Evolutionary conservation across 2,888 invertebrate species (phyloP), one percentile per base, ranked within the genome.

Genomic region (Plemyria rubiginata): DNA sequence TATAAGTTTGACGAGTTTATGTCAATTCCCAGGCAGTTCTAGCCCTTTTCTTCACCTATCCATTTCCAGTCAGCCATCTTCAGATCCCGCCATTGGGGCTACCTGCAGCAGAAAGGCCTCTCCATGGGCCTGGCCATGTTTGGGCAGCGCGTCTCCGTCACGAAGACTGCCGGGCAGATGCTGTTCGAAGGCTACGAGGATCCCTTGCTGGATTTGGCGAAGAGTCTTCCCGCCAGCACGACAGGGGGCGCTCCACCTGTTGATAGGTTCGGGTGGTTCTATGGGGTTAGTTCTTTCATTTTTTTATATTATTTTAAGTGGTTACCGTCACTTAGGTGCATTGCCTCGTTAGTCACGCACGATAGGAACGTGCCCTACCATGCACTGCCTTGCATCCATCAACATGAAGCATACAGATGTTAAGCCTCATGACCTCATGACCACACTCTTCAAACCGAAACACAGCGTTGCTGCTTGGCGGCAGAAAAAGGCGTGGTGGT

Each of bases 191-290:
- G 98, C 0, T 98, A 97, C 79, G 92, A 94, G 0, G 98, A 98
- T 80, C 87, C 94, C 0, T 82, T 97, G 55, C 93, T 98, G 60
- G 94, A 94, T 43, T 83, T 96, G 65, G 96, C 95, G 0, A 93
- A 93, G 67, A 92, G 90, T 68, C 76, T 95, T 59, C 94, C 95
- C 0, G 81, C 94, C 0, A 92, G 94, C 28, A 89, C 92, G 0
- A 94, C 78, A 0, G 93, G 94, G 0, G 93, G 94, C 0, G 93
- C 94, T 0, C 94, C 94, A 0, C 94, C 94, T 0, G 95, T 95
- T 66, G 97, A 98, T 76, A 94, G 94, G 76, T 98, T 98, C 80
- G 98, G 97, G 11, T 96, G 97, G 95, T 98, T 98, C 86, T 98
- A 97, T 75, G 84, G 82, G 75, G 92, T 91, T 68, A 68, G 70